Evolutionary conservation across 2,113 vertebrate species (phyloP).

Genomic region (Salvator merianae): DNA sequence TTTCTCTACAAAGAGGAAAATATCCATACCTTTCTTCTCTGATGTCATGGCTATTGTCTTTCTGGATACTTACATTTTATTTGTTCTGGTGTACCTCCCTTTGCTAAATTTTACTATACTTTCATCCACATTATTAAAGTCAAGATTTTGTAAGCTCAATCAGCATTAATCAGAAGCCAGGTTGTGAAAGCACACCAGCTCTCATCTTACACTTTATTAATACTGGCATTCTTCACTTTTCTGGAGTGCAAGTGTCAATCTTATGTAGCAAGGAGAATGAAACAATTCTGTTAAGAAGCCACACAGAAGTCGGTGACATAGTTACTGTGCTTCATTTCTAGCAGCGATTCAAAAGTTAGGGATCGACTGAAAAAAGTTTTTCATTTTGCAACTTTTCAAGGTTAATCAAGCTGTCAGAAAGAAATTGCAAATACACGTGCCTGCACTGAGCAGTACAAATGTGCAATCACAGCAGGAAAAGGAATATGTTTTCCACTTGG

Average conservation of each 20-base stretch:
- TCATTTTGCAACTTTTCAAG: slow-evolving; percentile 61
- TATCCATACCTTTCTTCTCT: not conserved
- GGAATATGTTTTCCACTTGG: slow-evolving; percentile 67
- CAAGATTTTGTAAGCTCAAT: not conserved
- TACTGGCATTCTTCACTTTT: not conserved
- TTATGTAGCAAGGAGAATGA: slow-evolving; percentile 3
- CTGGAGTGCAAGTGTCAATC: not conserved
- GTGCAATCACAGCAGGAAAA: slow-evolving; percentile 72
- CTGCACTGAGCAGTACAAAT: slow-evolving; percentile 64
- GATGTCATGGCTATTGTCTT: not conserved
- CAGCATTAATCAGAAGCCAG: not conserved
- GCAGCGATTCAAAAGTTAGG: slow-evolving; percentile 46
- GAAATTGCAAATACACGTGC: slow-evolving; percentile 61
- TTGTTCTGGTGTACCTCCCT: rapidly evolving
- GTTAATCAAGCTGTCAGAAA: slow-evolving; percentile 69
- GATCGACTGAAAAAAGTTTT: slow-evolving; percentile 25
- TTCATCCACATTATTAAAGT: not conserved
- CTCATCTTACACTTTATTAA: slow-evolving; percentile 30
- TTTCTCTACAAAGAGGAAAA: no score
- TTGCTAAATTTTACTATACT: not conserved
- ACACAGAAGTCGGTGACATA: not conserved
- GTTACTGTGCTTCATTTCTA: not conserved
- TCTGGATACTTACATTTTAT: not conserved
- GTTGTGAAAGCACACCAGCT: not conserved
- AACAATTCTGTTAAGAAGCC: not conserved